These are phyloP conservation scores for Habroteleia sp. DNA, from an alignment of 2,888 invertebrate genomes.

Conservation along the genomic window DNA sequence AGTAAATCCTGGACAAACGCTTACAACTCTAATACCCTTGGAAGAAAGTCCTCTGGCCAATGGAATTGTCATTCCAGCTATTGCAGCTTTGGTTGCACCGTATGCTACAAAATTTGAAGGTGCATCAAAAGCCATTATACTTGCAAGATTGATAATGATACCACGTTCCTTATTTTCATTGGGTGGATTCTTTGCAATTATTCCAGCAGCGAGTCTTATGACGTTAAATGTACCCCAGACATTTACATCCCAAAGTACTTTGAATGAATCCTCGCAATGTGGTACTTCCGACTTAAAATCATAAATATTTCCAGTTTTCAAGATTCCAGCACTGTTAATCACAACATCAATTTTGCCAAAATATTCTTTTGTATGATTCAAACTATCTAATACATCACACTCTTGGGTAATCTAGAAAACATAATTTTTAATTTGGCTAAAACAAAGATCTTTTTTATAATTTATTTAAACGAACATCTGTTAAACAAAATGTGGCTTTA, in stretches of 20 bases:
- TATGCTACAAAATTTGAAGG: slow-evolving; percentile 64
- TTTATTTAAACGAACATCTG: slow-evolving; percentile 66
- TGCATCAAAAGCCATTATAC: slow-evolving; percentile 63
- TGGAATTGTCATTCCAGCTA: slow-evolving; percentile 70
- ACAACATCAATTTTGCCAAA: slow-evolving; percentile 68
- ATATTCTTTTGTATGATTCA: slow-evolving; percentile 63
- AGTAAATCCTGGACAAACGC: slow-evolving; percentile 88
- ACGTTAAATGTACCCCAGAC: slow-evolving; percentile 69
- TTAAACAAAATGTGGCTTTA: slow-evolving; percentile 64
- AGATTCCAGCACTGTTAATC: slow-evolving; percentile 65
- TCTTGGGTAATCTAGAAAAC: slow-evolving; percentile 64
- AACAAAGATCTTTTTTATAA: too few relatives aligned
- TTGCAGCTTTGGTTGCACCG: slow-evolving; percentile 64
- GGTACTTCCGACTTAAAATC: slow-evolving; percentile 66
- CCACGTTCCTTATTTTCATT: slow-evolving; percentile 67
- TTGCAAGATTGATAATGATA: slow-evolving; percentile 69
- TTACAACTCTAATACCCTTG: slow-evolving; percentile 83
- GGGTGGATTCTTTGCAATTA: slow-evolving; percentile 66
- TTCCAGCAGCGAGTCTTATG: slow-evolving; percentile 57
- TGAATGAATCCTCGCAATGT: slow-evolving; percentile 65
- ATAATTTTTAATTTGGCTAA: neutral
- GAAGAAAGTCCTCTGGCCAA: slow-evolving; percentile 66
- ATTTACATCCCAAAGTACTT: slow-evolving; percentile 65
- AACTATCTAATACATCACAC: slow-evolving; percentile 65
- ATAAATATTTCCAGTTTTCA: slow-evolving; percentile 49